Base-by-base conservation (phyloP, 1,140 invertebrate species). In the Micrasema longulum region DNA sequence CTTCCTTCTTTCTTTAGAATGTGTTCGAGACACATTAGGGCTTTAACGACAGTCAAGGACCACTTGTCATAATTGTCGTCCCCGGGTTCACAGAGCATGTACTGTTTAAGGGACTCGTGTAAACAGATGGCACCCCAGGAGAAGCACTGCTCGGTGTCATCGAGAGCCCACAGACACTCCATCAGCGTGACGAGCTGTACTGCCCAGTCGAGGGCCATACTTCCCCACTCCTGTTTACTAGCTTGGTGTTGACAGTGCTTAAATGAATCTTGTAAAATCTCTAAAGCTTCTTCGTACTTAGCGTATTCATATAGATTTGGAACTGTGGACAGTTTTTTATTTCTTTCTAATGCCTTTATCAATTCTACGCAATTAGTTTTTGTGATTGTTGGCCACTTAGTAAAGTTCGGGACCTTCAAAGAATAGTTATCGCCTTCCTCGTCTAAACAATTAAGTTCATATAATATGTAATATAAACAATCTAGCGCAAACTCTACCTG, bases 121-220 rank as follows among this genome's bases (percentile, higher is more conserved):
- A 95, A 83, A 76, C 89, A 91, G 70, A 86, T 88, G 77, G 94
- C 90, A 4, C 89, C 88, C 93, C 93, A 95, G 47, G 89, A 82
- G 48, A 94, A 89, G 80, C 92, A 94, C 66, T 90, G 88, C 77
- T 90, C 80, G 22, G 84, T 80, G 68, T 81, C 80, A 60, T 84
- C 79, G 12, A 86, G 78, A 68, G 83, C 86, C 88, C 90, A 92
- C 12, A 93, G 84, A n/a, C 90, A 88, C 71, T 95, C 91, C 60
- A 94, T 82, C 52, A 95, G 83, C 71, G 94, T 80, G 18, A 83
- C 83, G 53, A 88, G 78, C 75, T 88, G 87, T 6, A 85, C 86
- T 26, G 84, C 85, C 80, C 87, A 84, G 71, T 87, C 85, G 76
- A 84, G 74, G 65, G 80, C 80, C 80, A 85, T 83, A 68, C 82